These are phyloP conservation scores for Chelonus formosanus DNA, from an alignment of 2,888 invertebrate species.

Conservation along the genomic window DNA sequence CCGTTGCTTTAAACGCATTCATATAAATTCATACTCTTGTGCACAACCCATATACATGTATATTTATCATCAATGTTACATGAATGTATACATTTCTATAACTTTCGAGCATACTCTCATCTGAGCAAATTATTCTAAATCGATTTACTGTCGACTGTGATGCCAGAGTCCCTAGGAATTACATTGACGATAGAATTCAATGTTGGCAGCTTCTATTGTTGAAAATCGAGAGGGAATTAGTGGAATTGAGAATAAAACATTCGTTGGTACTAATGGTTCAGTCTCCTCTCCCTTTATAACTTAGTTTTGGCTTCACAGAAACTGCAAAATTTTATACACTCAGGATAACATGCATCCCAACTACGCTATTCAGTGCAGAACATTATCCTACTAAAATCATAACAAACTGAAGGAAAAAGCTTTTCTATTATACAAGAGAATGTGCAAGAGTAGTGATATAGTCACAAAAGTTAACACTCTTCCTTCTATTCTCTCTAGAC, in stretches of 20 bases:
- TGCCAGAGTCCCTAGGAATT: constrained; percentile 6
- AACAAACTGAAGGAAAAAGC: too few relatives aligned
- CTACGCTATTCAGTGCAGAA: not conserved
- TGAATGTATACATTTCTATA: constrained; percentile 8
- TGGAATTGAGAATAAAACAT: constrained; percentile 19
- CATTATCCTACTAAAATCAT: not conserved
- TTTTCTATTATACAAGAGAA: too few relatives aligned
- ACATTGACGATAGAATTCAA: constrained; percentile 29
- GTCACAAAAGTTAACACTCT: constrained; percentile 22
- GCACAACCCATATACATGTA: not conserved
- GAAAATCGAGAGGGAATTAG: constrained; percentile 15
- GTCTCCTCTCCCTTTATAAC: constrained; percentile 6
- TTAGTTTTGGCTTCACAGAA: constrained; percentile 18
- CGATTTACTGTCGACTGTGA: constrained; percentile 29
- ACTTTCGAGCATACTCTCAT: constrained; percentile 26
- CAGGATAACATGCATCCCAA: not conserved
- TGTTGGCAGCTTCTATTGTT: constrained; percentile 26
- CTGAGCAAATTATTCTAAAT: constrained; percentile 31
- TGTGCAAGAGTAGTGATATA: not conserved
- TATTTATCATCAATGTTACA: constrained; percentile 2
- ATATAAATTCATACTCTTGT: constrained; percentile 5
- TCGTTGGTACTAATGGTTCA: constrained; percentile 24
- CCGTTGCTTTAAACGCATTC: constrained; percentile 9
- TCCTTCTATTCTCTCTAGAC: constrained; percentile 1
- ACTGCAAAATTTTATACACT: constrained; percentile 18